phyloP scores from a whole-genome alignment of 2,888 invertebrate genomes.

The Nemotelus nigrinus region DNA sequence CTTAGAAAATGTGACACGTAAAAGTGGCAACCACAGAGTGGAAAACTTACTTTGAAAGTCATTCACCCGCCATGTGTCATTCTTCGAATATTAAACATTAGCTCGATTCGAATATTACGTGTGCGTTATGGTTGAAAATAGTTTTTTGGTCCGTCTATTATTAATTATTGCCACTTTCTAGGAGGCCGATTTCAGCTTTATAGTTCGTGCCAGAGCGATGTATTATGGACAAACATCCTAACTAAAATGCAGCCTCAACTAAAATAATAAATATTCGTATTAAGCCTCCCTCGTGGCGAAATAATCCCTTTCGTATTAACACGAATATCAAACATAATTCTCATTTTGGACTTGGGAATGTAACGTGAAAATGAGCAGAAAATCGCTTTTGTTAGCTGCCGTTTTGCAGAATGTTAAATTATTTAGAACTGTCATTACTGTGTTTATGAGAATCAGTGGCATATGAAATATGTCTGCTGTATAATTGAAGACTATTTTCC shows the following conservation, averaged over 20 bases:
- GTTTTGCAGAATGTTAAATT: no score
- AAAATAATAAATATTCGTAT: background rate
- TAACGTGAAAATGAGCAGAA: conserved; percentile 18
- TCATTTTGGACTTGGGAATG: no score
- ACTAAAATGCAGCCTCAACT: background rate
- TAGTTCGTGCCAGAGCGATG: background rate
- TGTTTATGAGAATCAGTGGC: no score
- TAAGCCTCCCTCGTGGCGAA: conserved; percentile 15
- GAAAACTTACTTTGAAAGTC: background rate
- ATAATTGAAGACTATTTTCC: no score
- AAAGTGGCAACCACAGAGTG: no score
- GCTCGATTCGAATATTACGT: conserved; percentile 16
- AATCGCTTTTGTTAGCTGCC: background rate
- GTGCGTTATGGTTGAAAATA: background rate
- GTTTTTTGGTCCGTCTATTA: background rate
- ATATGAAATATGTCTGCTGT: no score
- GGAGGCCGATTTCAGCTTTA: background rate
- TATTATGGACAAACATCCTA: background rate
- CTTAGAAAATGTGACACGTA: no score
- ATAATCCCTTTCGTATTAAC: background rate
- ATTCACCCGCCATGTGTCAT: conserved; percentile 12
- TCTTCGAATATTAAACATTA: background rate
- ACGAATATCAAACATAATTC: background rate
- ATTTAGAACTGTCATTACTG: no score
- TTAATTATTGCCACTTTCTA: background rate